Conservation (phyloP, 92 coral and sea anemone species). For the Actinostola sp. region DNA sequence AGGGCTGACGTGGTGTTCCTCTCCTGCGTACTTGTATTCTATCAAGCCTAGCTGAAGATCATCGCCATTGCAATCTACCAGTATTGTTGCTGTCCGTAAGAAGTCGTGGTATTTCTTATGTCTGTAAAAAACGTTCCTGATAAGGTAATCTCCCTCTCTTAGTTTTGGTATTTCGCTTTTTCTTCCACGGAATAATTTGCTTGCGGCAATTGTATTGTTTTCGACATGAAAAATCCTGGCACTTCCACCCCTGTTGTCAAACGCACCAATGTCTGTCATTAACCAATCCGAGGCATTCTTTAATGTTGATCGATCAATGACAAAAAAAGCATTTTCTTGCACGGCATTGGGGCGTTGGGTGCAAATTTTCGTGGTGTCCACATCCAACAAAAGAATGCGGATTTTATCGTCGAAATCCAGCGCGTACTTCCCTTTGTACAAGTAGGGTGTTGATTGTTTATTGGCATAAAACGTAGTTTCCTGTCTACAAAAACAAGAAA, state of each 20-base stretch:
- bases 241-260: constrained; percentile 48
- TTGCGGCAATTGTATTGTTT: constrained; percentile 16
- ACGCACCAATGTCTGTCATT: constrained; percentile 50
- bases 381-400: constrained; percentile 33
- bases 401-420: constrained; percentile 21
- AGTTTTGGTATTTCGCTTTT: constrained; percentile 24
- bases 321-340: constrained; percentile 30
- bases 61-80: constrained; percentile 29
- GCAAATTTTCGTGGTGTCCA: constrained; percentile 36
- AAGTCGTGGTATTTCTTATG: constrained; percentile 59
- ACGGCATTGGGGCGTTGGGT: constrained; percentile 33
- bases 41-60: constrained; percentile 51
- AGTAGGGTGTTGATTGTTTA: constrained; percentile 52
- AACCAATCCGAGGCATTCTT: constrained; percentile 53
- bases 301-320: constrained; percentile 32
- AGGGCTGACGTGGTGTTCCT: constrained; percentile 66
- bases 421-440: constrained; percentile 35
- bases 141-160: constrained; percentile 27
- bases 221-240: constrained; percentile 26
- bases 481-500: too few species aligned
- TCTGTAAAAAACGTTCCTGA: constrained; percentile 41
- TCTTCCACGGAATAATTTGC: constrained; percentile 5
- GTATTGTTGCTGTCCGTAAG: constrained; percentile 36
- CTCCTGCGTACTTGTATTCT: constrained; percentile 39
- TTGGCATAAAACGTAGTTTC: too few species aligned